Percentiles rank a stretch among this genome's conserved stretches.
phyloP scores from a whole-genome alignment of 92 coral and sea anemone species.

The Desmophyllum pertusum region DNA sequence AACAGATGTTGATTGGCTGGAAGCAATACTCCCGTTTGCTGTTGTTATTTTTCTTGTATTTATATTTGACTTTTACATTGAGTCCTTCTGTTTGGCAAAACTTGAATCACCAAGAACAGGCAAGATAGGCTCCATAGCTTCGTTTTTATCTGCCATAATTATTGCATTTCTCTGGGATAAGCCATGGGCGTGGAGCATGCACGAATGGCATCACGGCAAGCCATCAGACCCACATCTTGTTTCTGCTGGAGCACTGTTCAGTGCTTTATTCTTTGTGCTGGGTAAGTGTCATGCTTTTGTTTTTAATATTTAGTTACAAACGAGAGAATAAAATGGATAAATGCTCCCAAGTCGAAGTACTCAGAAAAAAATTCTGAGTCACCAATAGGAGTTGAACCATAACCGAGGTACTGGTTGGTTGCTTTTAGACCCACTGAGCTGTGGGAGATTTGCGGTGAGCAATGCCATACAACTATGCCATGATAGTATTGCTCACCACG shows the following conservation, averaged over 20 bases:
- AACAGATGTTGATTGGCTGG: conserved; percentile 77
- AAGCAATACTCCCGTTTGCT: conserved; percentile 72
- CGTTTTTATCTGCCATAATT: conserved; percentile 83
- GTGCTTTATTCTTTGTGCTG: conserved; percentile 85
- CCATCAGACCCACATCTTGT: conserved; percentile 84
- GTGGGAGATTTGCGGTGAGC: no score
- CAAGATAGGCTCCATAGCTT: conserved; percentile 86
- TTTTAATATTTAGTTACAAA: background rate
- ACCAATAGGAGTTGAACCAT: no score
- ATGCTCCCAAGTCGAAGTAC: no score
- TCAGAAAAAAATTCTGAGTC: no score
- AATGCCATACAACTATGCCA: no score
- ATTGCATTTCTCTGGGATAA: conserved; percentile 91
- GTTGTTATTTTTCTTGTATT: conserved; percentile 75
- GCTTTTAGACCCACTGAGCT: no score
- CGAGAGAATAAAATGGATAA: background rate
- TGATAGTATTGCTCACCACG: no score
- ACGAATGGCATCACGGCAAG: conserved; percentile 93
- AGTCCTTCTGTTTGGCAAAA: conserved; percentile 90
- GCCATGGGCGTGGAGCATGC: conserved; percentile 93
- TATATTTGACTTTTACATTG: conserved; percentile 92
- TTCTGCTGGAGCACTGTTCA: conserved; percentile 90
- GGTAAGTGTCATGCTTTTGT: conserved; percentile 57
- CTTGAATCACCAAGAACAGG: conserved; percentile 81
- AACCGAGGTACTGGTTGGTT: no score